phyloP scores from a whole-genome alignment of 2,113 vertebrate genomes.

The Chloebia gouldiae region DNA sequence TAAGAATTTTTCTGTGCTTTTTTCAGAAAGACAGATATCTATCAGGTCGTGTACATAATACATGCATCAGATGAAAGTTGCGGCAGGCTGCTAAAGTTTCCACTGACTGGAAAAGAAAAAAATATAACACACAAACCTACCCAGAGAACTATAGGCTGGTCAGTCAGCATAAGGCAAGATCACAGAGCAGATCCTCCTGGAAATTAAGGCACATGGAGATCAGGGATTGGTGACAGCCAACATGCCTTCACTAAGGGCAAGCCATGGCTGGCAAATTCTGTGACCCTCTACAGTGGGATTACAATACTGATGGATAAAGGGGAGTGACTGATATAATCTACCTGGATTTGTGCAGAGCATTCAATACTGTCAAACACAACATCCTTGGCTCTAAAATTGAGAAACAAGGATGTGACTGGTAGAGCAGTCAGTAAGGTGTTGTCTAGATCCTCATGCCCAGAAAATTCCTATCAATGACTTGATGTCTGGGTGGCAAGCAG shows the following conservation, averaged over 20 bases:
- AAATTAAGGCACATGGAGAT: background rate
- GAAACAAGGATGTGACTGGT: background rate
- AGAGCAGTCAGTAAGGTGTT: background rate
- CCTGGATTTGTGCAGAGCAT: background rate
- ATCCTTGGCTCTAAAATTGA: background rate
- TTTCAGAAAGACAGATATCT: background rate
- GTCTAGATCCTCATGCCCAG: background rate
- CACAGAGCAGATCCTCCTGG: background rate
- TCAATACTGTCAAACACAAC: fast-evolving
- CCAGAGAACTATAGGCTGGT: background rate
- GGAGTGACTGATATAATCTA: background rate
- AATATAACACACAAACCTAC: background rate
- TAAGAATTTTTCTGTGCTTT: background rate
- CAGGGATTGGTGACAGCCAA: background rate
- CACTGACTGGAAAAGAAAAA: background rate
- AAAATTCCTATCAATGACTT: background rate
- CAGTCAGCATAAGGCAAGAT: background rate
- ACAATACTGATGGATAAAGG: background rate
- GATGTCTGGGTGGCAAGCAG: background rate
- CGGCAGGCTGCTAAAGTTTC: background rate
- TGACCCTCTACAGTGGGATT: background rate
- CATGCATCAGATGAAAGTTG: background rate
- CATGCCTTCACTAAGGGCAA: background rate
- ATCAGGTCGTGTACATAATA: background rate
- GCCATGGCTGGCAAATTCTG: background rate